A percentile compares a stretch with the other conserved stretches of the same genome.
phyloP scores from a whole-genome alignment of 53 echinoderm and acorn worm species.

The Crossaster papposus region DNA sequence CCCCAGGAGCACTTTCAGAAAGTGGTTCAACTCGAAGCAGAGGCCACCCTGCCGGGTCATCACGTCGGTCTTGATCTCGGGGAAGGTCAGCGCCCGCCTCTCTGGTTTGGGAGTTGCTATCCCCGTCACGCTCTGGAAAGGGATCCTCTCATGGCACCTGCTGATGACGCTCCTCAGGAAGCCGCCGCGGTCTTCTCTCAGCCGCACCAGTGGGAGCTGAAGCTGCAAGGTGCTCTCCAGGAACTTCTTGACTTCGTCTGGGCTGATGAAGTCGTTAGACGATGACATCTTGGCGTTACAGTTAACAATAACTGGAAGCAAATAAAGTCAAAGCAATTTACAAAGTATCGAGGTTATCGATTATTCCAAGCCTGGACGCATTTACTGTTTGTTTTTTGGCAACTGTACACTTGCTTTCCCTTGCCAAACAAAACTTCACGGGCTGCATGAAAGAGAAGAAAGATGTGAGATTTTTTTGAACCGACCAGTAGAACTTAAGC shows the following conservation, averaged over 20 bases:
- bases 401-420: no score
- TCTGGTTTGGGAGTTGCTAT: constrained; percentile 24
- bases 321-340: no score
- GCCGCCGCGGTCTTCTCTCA: background rate
- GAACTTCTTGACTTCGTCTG: background rate
- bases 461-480: no score
- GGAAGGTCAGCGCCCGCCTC: background rate
- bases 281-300: background rate
- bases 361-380: no score
- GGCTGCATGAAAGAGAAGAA: no score
- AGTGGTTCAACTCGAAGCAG: constrained; percentile 33
- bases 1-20: constrained; percentile 37
- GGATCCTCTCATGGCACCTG: background rate
- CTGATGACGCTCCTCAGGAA: constrained; percentile 18
- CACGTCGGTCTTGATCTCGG: constrained; percentile 23
- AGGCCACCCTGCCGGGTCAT: constrained; percentile 27
- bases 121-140: constrained; percentile 34
- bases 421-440: no score
- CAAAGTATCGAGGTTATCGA: no score
- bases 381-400: no score
- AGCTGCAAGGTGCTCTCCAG: constrained; percentile 7
- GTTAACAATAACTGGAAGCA: no score
- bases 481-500: no score
- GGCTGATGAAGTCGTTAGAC: background rate
- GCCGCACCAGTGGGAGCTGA: no score